Evolutionary conservation across 2,113 vertebrate genomes (phyloP), one percentile per base, ranked within the genome.

Genomic region (Heterotilapia buettikoferi): DNA sequence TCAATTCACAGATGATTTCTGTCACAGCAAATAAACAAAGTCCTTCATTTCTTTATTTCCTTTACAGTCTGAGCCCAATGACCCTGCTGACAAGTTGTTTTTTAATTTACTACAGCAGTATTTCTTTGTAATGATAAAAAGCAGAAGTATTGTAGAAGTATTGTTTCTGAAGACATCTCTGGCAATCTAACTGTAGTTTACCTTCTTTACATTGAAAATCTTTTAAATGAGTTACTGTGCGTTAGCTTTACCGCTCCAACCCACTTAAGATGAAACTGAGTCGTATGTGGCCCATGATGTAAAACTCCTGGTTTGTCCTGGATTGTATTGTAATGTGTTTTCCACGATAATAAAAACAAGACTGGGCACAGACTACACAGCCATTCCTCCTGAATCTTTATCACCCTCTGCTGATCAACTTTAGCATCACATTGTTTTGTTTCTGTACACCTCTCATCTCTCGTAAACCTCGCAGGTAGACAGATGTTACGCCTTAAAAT

Each of bases 401-500:
- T 12, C 85, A 1, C 85, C 82, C 84, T 83, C 92, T 92, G 33
- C 45, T 85, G 90, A 4, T 61, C 63, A 7, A 33, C 68, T 18
- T 43, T 8, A 83, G 59, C 16, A 86, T 5, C 18, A 5, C 71
- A 18, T n/a, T 9, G 4, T 47, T n/a, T 26, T 33, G 4, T 80
- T 59, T 26, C 54, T 83, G 2, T 14, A 26, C 47, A 14, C 36
- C 36, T 79, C 54, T 53, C 19, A 19, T 7, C 47, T 56, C 45
- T 61, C 50, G 19, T n/a, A 53, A 40, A 18, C 56, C 83, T 81
- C 4, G 9, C 26, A 84, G 80, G 52, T 85, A 89, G 54, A 83
- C 92, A 94, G 84, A 94, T 92, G 93, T 86, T 89, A 26, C 24
- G 4, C n/a, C 33, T 52, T 66, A 6, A 86, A 57, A 52, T 54